Evolutionary conservation across 2,888 invertebrate species (phyloP), one percentile per base, ranked within the genome.

Genomic region (Sylvicola cinctus): DNA sequence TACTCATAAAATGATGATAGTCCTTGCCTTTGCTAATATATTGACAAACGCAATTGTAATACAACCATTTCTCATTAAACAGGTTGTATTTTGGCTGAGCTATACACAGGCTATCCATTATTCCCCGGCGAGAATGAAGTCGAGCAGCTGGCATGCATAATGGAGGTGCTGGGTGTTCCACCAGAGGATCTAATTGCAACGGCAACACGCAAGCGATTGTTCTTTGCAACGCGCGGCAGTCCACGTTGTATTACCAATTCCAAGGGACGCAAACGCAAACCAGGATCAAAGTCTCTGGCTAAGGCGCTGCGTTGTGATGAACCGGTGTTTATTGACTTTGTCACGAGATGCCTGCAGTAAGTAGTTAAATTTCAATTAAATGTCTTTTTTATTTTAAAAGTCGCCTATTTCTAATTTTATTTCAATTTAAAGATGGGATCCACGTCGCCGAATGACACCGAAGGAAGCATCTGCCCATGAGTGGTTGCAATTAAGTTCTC

Each of bases 61-160:
- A 32, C 23, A 29, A 15, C 36, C 17, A 28, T 51, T 54, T 12
- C 51, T 6, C 20, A 20, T 6, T 20, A 20, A 20, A 20, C 20
- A 78, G 79, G 91, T 28, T 95, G 93, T 57, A 93, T 95, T 52
- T 65, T 95, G 44, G 91, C 91, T 31, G 93, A 95, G 63, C 69
- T 95, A 34, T 88, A 88, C 56, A 93, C 91, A 6, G 90, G 95
- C 29, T 88, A 85, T 54, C 93, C 93, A 0, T 65, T 95, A 38
- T 93, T 93, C 58, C 93, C 93, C 16, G 93, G 93, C 2, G 93
- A 93, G 63, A 90, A 91, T 54, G 93, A 95, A 62, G 80, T 87
- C 39, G 95, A 93, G 52, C 93, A 95, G 59, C 68, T 95, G 42
- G 88, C 91, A 36, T 93, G 93, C 61, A 83, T 93, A 48, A 93